phyloP scores from a whole-genome alignment of 2,113 vertebrate species.

The Saccopteryx bilineata region DNA sequence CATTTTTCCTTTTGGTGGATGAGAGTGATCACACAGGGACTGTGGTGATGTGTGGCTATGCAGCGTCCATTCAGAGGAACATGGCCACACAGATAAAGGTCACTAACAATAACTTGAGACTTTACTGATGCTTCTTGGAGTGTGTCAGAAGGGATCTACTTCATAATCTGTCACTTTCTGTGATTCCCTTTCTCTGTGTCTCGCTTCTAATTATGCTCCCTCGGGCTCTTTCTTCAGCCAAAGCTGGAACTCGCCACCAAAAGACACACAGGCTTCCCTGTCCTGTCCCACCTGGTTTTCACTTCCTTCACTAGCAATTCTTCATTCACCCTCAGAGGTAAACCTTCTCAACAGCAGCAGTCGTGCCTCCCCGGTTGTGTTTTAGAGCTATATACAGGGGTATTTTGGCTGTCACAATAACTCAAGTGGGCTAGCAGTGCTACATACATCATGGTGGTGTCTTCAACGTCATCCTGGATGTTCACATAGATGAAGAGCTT shows the following conservation, averaged over 20 bases:
- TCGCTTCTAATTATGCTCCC: neutral
- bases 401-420: neutral
- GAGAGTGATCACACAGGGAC: neutral
- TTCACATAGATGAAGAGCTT: neutral
- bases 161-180: neutral
- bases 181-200: neutral
- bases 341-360: neutral
- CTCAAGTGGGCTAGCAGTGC: neutral
- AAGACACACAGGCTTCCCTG: neutral
- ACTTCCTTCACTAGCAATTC: neutral
- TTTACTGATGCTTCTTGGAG: neutral
- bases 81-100: neutral
- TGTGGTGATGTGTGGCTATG: neutral
- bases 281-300: neutral
- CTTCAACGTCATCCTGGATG: neutral
- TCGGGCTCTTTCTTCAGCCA: neutral
- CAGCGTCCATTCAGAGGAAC: neutral
- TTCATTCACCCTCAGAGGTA: neutral
- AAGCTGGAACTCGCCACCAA: neutral
- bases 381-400: neutral
- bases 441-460: neutral
- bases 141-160: neutral
- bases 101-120: neutral
- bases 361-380: neutral
- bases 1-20: neutral